phyloP scores from a whole-genome alignment of 2,888 invertebrate genomes.

The Acleris sparsana region DNA sequence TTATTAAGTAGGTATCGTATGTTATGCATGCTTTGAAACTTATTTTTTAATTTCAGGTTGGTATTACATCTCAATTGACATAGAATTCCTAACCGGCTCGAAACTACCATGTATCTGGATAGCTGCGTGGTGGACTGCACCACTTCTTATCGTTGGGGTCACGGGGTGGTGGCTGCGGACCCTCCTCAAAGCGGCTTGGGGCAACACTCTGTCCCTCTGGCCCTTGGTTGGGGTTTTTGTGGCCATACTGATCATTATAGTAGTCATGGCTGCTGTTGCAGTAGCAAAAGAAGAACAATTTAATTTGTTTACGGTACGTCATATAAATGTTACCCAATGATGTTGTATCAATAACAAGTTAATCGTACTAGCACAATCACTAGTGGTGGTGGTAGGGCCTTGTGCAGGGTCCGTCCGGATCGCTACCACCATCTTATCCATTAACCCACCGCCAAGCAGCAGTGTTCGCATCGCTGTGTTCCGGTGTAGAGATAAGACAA shows the following conservation, averaged over 20 bases:
- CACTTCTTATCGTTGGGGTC: constrained; percentile 62
- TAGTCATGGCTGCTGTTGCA: constrained; percentile 67
- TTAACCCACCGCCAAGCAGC: too few relatives aligned
- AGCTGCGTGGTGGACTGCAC: constrained; percentile 67
- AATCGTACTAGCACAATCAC: too few relatives aligned
- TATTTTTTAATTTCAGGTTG: constrained; percentile 62
- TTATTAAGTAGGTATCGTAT: too few relatives aligned
- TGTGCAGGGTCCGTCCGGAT: too few relatives aligned
- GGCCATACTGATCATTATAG: constrained; percentile 64
- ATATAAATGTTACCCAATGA: too few relatives aligned
- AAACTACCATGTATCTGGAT: constrained; percentile 68
- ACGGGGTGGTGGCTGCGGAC: constrained; percentile 75
- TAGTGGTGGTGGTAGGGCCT: too few relatives aligned
- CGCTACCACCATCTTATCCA: too few relatives aligned
- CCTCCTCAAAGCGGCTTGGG: constrained; percentile 57
- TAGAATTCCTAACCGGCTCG: constrained; percentile 72
- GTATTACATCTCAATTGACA: constrained; percentile 67
- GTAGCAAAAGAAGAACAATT: constrained; percentile 77
- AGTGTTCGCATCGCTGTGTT: too few relatives aligned
- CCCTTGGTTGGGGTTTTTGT: constrained; percentile 64
- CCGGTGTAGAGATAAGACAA: too few relatives aligned
- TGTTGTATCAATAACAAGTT: too few relatives aligned
- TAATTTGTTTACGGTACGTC: constrained; percentile 65
- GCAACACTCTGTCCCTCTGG: constrained; percentile 61
- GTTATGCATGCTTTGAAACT: too few relatives aligned